Percentiles rank a stretch among this genome's conserved stretches.
These are phyloP conservation scores for Saccostrea glomerata DNA, from an alignment of 1,140 invertebrate species.

Conservation along the genomic window DNA sequence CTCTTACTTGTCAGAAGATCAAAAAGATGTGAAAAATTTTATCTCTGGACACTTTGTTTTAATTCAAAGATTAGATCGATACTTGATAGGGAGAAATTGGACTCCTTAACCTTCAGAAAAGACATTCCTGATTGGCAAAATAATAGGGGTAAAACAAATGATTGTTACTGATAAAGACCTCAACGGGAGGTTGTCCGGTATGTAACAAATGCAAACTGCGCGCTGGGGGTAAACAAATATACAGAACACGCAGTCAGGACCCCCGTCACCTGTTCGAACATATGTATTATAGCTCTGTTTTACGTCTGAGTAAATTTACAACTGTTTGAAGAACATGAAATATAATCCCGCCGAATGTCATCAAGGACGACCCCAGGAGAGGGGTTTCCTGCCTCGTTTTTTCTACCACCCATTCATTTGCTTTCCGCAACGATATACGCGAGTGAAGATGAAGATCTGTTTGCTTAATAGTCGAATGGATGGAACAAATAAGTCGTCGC, in stretches of 20 bases:
- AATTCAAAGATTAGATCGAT: slow-evolving; percentile 28
- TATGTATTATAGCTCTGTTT: slow-evolving; percentile 31
- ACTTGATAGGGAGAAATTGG: slow-evolving; percentile 17
- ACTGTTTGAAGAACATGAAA: slow-evolving; percentile 36
- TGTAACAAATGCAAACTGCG: not conserved
- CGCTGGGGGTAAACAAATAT: slow-evolving; percentile 30
- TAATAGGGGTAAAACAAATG: slow-evolving; percentile 38
- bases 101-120: slow-evolving; percentile 17
- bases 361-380: slow-evolving; percentile 18
- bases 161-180: slow-evolving; percentile 36
- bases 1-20: slow-evolving; percentile 22
- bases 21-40: slow-evolving; percentile 29
- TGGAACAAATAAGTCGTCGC: slow-evolving; percentile 15
- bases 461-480: not conserved
- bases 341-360: slow-evolving; percentile 30
- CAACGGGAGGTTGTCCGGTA: slow-evolving; percentile 23
- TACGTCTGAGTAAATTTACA: slow-evolving; percentile 34
- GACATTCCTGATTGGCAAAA: slow-evolving; percentile 35
- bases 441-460: not conserved
- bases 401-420: slow-evolving; percentile 30
- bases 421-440: not conserved
- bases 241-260: not conserved
- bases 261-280: slow-evolving; percentile 2
- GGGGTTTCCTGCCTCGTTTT: not conserved
- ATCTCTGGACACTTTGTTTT: slow-evolving; percentile 26